Conservation (phyloP, 2,888 invertebrate genomes). For the Serrognathus titanus region DNA sequence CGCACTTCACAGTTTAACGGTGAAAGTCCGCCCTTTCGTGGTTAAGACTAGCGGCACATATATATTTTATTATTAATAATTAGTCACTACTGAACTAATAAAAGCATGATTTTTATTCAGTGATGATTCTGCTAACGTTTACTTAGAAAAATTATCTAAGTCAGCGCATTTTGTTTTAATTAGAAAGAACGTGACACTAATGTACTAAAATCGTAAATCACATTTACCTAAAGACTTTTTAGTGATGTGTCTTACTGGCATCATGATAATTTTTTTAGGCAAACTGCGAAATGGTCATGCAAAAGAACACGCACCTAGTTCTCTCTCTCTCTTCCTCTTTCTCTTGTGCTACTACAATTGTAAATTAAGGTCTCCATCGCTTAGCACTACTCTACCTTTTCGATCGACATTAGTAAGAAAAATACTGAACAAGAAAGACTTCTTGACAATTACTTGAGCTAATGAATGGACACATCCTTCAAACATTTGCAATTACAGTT, state of each 20-base stretch:
- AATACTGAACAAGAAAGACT: background rate
- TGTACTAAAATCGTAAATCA: slow-evolving; percentile 1
- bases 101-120: slow-evolving; percentile 39
- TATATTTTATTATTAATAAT: slow-evolving; percentile 39
- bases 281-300: slow-evolving; percentile 1
- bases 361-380: slow-evolving; percentile 37
- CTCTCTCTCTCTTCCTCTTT: slow-evolving; percentile 4
- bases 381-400: slow-evolving; percentile 31
- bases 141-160: slow-evolving; percentile 20
- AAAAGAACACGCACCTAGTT: slow-evolving; percentile 1
- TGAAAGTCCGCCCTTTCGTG: slow-evolving; percentile 22
- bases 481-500: too few relatives aligned
- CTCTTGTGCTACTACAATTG: slow-evolving; percentile 15
- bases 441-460: too few relatives aligned
- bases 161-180: background rate
- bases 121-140: slow-evolving; percentile 25
- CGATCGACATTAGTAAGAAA: background rate
- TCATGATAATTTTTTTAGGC: background rate
- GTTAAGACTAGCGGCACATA: slow-evolving; percentile 42
- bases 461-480: too few relatives aligned
- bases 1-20: slow-evolving; percentile 25
- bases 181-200: background rate
- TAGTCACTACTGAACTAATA: slow-evolving; percentile 44
- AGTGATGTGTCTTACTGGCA: background rate
- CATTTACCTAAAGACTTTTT: background rate